Evolutionary conservation across 2,113 vertebrate species (phyloP).

Genomic region (mouse (Mus musculus)): GRCm39 chr6:34009001-34009500

Average conservation of each 20-base stretch:
- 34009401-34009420: not conserved
- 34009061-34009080: not conserved
- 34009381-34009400: not conserved
- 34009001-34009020: constrained; percentile 1
- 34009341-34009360: not conserved
- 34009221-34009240: not conserved
- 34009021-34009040: not conserved
- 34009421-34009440: not conserved
- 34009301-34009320: not conserved
- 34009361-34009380: not conserved
- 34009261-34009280: not conserved
- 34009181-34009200: constrained; percentile 5
- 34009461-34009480: not conserved
- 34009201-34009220: not conserved
- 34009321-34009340: not conserved
- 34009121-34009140: not conserved
- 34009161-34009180: constrained; percentile 14
- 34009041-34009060: not conserved
- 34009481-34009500: not conserved
- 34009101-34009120: not conserved
- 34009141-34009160: not conserved
- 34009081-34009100: not conserved
- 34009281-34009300: not conserved
- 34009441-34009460: not conserved
- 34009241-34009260: not conserved